Percentiles rank a stretch among this genome's conserved stretches.
phyloP scores from a whole-genome alignment of 2,797 vertebrate species.

The Miichthys miiuy region DNA sequence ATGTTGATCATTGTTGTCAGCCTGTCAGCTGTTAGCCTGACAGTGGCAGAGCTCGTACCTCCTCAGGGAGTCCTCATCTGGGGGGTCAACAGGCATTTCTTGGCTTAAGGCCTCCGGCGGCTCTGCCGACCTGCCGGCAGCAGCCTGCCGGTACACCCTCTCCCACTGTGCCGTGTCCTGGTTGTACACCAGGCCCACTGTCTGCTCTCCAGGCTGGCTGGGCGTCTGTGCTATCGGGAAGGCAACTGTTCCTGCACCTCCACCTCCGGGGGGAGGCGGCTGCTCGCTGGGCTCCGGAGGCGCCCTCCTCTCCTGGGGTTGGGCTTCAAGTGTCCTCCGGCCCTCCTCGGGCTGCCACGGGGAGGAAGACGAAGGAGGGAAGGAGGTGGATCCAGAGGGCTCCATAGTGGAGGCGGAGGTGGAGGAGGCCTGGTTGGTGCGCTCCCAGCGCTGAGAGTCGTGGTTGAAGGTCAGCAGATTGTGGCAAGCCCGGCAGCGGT shows the following conservation, averaged over 20 bases:
- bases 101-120: slow-evolving; percentile 98
- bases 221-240: slow-evolving; percentile 79
- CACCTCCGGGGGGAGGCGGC: slow-evolving; percentile 45
- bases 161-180: slow-evolving; percentile 98
- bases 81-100: slow-evolving; percentile 97
- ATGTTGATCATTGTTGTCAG: background rate
- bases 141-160: slow-evolving; percentile 93
- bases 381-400: slow-evolving; percentile 68
- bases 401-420: slow-evolving; percentile 77
- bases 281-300: slow-evolving; percentile 68
- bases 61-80: slow-evolving; percentile 97
- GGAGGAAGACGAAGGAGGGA: slow-evolving; percentile 79
- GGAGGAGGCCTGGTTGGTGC: slow-evolving; percentile 87
- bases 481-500: slow-evolving; percentile 98
- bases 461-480: slow-evolving; percentile 99
- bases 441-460: slow-evolving; percentile 98
- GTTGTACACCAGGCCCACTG: slow-evolving; percentile 97
- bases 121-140: slow-evolving; percentile 88
- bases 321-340: slow-evolving; percentile 85
- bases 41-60: slow-evolving; percentile 84
- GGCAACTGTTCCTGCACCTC: slow-evolving; percentile 54
- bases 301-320: slow-evolving; percentile 86
- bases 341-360: slow-evolving; percentile 91
- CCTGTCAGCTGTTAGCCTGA: no score
- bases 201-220: slow-evolving; percentile 90